Conservation (phyloP, 2,888 invertebrate genomes). For the Eucriotettix oculatus region DNA sequence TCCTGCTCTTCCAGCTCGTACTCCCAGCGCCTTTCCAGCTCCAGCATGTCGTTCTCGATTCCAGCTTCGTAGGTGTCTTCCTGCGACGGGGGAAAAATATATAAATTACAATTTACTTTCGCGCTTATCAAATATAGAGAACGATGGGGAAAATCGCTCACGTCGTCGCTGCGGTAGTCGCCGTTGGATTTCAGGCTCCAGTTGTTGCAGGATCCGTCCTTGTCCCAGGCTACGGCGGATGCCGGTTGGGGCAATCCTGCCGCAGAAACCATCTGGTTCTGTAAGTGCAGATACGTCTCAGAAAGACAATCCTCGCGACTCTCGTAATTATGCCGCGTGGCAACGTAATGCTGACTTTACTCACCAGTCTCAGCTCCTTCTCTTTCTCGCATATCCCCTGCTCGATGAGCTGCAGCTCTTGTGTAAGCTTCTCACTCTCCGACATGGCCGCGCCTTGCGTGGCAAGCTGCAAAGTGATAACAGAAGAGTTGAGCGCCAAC, state of each 20-base stretch:
- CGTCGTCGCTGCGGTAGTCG: constrained; percentile 25
- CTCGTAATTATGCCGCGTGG: too few relatives aligned
- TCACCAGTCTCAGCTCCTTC: constrained; percentile 30
- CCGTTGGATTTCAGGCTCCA: constrained; percentile 16
- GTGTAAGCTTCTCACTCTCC: constrained; percentile 38
- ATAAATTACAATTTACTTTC: too few relatives aligned
- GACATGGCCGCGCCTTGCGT: constrained; percentile 33
- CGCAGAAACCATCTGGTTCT: constrained; percentile 16
- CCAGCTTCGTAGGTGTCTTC: constrained; percentile 44
- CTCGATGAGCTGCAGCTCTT: constrained; percentile 41
- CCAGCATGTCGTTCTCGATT: constrained; percentile 49
- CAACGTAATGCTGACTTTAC: too few relatives aligned
- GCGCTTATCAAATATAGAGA: too few relatives aligned
- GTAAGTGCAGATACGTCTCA: constrained; percentile 7
- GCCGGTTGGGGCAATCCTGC: constrained; percentile 11
- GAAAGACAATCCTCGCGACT: too few relatives aligned
- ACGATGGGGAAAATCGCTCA: constrained; percentile 16
- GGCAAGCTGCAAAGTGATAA: constrained; percentile 23
- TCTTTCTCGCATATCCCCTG: constrained; percentile 44
- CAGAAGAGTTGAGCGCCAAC: neutral
- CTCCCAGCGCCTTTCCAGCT: constrained; percentile 44
- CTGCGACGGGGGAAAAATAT: constrained; percentile 18
- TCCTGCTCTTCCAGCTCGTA: constrained; percentile 48
- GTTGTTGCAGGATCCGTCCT: constrained; percentile 11
- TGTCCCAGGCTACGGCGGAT: constrained; percentile 12